Conservation (phyloP, 2,888 invertebrate species). For the Thereva unica region DNA sequence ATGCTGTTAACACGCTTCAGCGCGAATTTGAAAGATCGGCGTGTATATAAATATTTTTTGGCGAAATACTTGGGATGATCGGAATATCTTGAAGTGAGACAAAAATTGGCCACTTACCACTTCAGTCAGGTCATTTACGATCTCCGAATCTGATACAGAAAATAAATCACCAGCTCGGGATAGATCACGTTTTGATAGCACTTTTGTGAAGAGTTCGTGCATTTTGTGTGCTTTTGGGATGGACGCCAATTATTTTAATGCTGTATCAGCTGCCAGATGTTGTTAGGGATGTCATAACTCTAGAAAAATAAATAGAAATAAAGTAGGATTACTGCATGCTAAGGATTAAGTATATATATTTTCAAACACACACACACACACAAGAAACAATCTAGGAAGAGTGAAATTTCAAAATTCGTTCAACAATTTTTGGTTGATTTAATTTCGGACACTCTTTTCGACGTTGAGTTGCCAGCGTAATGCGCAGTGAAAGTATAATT, state of each 20-base stretch:
- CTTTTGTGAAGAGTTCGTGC: slow-evolving; percentile 90
- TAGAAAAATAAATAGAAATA: not conserved
- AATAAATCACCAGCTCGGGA: slow-evolving; percentile 91
- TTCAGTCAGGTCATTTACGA: slow-evolving; percentile 82
- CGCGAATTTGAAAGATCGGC: no score
- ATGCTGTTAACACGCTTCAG: no score
- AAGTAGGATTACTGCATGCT: not conserved
- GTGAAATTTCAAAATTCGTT: no score
- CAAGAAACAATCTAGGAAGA: no score
- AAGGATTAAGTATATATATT: no score
- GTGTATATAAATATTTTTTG: no score
- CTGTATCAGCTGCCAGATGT: slow-evolving; percentile 9
- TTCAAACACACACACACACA: not conserved
- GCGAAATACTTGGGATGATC: slow-evolving; percentile 2
- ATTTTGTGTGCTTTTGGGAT: slow-evolving; percentile 62
- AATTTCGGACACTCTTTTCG: no score
- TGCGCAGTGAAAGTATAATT: no score
- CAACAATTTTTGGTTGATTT: no score
- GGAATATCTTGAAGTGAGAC: not conserved
- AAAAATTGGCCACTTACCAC: slow-evolving; percentile 65
- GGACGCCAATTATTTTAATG: not conserved
- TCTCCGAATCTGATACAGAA: slow-evolving; percentile 81
- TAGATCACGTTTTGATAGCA: slow-evolving; percentile 85
- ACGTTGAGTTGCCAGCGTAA: no score
- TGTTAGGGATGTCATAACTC: slow-evolving; percentile 1